Evolutionary conservation across 2,113 vertebrate genomes (phyloP), one percentile per base, ranked within the genome.

Genomic region (Platichthys flesus): DNA sequence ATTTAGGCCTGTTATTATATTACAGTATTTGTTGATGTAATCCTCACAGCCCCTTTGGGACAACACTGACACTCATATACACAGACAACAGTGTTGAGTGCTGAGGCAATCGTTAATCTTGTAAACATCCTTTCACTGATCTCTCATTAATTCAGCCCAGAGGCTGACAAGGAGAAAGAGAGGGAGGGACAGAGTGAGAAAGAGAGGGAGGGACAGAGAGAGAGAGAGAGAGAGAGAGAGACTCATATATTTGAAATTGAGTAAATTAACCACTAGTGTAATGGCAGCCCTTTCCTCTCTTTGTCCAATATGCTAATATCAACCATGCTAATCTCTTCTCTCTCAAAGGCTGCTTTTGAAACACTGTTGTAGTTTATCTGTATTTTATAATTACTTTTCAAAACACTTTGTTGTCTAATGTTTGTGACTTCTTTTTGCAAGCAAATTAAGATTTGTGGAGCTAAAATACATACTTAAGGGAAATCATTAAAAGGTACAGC

Each of bases 121-220:
- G 88, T 90, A 91, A 92, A 90, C 85, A 90, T 87, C 77, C 86
- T 71, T 79, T 82, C 82, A 78, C 84, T 84, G 81, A 85, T 84
- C 82, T 78, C 82, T 82, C 86, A 90, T 91, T 90, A 89, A 90
- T 89, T 89, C 78, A 87, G 79, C 87, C 76, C 74, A 86, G 87
- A 70, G 76, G 79, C 80, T 72, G 83, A 83, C 71, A 63, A 72
- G 26, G 54, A 77, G 71, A 9, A 62, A 40, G 54, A 65, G 64
- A 55, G n/a, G 47, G 31, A 59, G 31, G 31, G 31, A 7, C 31
- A 31, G 31, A 31, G 31, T 31, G 5, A 31, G 28, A 16, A 28
- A 60, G 20, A 20, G 63, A 70, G 6, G 52, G 45, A 56, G 37
- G 4, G 14, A 56, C 18, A 51, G 60, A 16, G 37, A 60, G 20